These are phyloP conservation scores for Sebastes cheni DNA, from an alignment of 2,797 vertebrate species.

Conservation along the genomic window DNA sequence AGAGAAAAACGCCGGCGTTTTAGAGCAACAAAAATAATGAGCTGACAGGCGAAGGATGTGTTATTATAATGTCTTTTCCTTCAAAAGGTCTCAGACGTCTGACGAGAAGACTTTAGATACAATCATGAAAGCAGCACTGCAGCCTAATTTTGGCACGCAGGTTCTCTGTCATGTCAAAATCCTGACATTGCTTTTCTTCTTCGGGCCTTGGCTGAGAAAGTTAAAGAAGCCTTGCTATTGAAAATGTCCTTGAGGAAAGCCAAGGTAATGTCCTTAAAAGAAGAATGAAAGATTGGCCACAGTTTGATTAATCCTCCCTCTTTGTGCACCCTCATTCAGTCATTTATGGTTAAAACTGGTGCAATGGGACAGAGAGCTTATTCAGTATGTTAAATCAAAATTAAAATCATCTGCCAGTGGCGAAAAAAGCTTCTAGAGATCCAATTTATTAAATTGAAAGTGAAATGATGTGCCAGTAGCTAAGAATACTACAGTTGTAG, in stretches of 20 bases:
- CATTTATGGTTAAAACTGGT: constrained; percentile 5
- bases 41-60: constrained; percentile 14
- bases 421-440: constrained; percentile 16
- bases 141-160: constrained; percentile 30
- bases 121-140: constrained; percentile 39
- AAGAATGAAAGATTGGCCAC: constrained; percentile 21
- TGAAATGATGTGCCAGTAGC: constrained; percentile 35
- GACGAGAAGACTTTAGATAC: constrained; percentile 38
- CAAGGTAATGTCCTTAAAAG: constrained; percentile 33
- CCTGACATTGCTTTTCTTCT: constrained; percentile 38
- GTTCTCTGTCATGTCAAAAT: constrained; percentile 43
- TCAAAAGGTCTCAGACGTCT: constrained; percentile 32
- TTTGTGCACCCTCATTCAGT: neutral
- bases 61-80: constrained; percentile 30
- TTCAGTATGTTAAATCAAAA: constrained; percentile 39
- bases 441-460: constrained; percentile 50
- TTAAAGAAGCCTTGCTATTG: constrained; percentile 5
- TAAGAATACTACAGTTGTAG: constrained; percentile 18
- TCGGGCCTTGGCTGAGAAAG: constrained; percentile 22
- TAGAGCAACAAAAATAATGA: constrained; percentile 45
- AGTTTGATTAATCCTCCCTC: constrained; percentile 23
- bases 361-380: constrained; percentile 2
- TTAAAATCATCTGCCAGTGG: constrained; percentile 32
- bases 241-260: constrained; percentile 35
- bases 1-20: constrained; percentile 5